Conservation (phyloP, 1,140 invertebrate genomes). For the Caerostris extrusa region DNA sequence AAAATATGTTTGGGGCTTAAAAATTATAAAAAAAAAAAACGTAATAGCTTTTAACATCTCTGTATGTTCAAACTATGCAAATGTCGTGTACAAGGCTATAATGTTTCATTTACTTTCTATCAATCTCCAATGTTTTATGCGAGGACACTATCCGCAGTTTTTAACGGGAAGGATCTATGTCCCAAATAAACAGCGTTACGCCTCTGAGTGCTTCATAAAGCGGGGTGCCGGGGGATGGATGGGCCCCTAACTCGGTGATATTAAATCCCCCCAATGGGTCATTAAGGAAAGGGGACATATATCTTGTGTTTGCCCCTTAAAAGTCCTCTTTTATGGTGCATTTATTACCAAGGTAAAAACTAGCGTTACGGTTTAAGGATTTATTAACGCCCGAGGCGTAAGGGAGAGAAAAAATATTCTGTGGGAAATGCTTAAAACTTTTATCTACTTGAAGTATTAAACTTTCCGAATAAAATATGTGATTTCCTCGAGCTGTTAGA, state of each 20-base stretch:
- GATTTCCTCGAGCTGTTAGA: no score
- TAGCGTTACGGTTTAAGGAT: neutral
- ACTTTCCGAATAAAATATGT: neutral
- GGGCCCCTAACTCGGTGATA: neutral
- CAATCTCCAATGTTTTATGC: neutral
- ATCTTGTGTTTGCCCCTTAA: neutral
- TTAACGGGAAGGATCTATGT: neutral
- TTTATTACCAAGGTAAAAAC: neutral
- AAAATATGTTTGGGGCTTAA: neutral
- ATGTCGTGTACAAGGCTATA: neutral
- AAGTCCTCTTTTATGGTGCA: neutral
- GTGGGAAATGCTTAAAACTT: neutral
- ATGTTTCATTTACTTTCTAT: neutral
- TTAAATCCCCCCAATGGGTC: neutral
- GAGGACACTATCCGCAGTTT: neutral
- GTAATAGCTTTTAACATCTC: neutral
- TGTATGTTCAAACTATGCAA: neutral
- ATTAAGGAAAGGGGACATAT: neutral
- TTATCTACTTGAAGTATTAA: slow-evolving; percentile 16
- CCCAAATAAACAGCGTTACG: neutral
- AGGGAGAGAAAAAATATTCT: neutral
- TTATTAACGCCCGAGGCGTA: neutral
- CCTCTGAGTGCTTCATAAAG: neutral
- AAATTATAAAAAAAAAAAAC: neutral
- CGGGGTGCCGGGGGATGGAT: neutral